A percentile compares a stretch with the other conserved stretches of the same genome.
Conservation (phyloP, 2,113 vertebrate species). For the Lampris incognitus region DNA sequence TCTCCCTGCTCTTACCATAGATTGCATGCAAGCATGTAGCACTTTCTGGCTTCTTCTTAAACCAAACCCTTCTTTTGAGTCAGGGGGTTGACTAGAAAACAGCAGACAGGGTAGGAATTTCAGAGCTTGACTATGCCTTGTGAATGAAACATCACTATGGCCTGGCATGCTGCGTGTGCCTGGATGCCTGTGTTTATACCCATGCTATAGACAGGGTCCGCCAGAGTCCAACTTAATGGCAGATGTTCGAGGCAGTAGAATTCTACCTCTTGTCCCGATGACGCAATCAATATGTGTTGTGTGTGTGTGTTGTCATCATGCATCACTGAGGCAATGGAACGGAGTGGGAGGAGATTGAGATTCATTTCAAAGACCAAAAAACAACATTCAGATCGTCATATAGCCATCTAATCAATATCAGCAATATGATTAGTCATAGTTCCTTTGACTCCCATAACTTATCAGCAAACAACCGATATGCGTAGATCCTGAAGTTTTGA, state of each 20-base stretch:
- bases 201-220: too few relatives aligned
- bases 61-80: neutral
- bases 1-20: too few relatives aligned
- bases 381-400: too few relatives aligned
- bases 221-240: too few relatives aligned
- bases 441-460: neutral
- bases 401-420: slow-evolving; percentile 14
- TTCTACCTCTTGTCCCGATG: too few relatives aligned
- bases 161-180: slow-evolving; percentile 1
- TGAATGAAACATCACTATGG: slow-evolving; percentile 30
- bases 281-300: too few relatives aligned
- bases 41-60: neutral
- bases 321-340: neutral
- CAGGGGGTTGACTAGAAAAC: neutral
- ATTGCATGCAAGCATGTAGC: neutral
- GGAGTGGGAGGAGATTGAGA: neutral
- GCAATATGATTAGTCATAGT: slow-evolving; percentile 30
- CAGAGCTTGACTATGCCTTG: slow-evolving; percentile 4
- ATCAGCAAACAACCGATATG: slow-evolving; percentile 25
- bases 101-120: neutral
- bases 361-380: neutral
- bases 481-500: slow-evolving; percentile 31
- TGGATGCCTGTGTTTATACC: neutral
- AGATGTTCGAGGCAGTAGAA: too few relatives aligned
- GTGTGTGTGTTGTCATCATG: neutral